Conservation (phyloP, 2,113 vertebrate genomes). For the Australoheros scitulus region DNA sequence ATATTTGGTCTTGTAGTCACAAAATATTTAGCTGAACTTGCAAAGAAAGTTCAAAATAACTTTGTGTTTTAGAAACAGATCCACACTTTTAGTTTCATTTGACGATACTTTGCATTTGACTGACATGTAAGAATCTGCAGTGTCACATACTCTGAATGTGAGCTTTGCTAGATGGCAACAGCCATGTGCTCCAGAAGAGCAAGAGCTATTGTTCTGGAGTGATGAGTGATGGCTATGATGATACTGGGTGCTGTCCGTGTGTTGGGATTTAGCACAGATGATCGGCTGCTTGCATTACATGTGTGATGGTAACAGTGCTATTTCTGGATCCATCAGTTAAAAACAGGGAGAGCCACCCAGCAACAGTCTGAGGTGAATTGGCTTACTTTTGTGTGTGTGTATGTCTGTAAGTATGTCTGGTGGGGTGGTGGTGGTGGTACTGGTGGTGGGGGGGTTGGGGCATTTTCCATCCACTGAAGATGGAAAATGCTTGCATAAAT, state of each 20-base stretch:
- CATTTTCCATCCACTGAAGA: slow-evolving; percentile 50
- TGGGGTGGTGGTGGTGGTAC: not conserved
- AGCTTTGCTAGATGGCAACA: slow-evolving; percentile 38
- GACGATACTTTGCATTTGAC: not conserved
- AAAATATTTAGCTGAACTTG: not conserved
- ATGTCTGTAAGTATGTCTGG: not conserved
- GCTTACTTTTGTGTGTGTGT: not conserved
- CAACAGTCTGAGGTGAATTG: slow-evolving; percentile 52
- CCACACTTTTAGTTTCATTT: slow-evolving; percentile 15
- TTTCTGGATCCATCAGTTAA: slow-evolving; percentile 65
- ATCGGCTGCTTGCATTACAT: slow-evolving; percentile 62
- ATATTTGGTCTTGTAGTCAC: not conserved
- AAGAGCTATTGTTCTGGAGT: slow-evolving; percentile 55
- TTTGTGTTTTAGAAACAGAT: not conserved
- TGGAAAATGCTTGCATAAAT: slow-evolving; percentile 61
- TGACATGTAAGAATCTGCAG: not conserved
- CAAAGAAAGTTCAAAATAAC: not conserved
- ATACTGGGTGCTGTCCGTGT: slow-evolving; percentile 49
- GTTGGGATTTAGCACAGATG: slow-evolving; percentile 57
- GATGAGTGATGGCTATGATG: slow-evolving; percentile 65
- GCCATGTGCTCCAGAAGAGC: slow-evolving; percentile 37
- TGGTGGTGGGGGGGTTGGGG: not conserved
- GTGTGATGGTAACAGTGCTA: slow-evolving; percentile 66
- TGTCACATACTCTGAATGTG: not conserved
- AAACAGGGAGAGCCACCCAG: slow-evolving; percentile 61